A percentile compares a stretch with the other conserved stretches of the same genome.
Conservation (phyloP, 1,140 invertebrate genomes). For the Macrostomum lignano region DNA sequence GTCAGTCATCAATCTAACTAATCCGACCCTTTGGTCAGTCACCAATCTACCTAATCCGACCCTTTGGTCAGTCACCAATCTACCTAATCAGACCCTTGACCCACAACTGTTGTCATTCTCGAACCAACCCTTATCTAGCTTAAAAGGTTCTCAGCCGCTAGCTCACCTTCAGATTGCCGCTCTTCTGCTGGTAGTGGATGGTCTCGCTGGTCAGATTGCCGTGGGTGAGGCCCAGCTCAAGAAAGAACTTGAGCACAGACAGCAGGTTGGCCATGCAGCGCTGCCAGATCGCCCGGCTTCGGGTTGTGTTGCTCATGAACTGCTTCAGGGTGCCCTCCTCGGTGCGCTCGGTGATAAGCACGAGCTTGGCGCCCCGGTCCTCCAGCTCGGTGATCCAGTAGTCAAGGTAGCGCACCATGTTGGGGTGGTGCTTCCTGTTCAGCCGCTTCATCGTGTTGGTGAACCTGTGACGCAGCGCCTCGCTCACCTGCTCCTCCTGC, state of each 20-base stretch:
- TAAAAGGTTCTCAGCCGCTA: too few relatives aligned
- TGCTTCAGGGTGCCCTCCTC: constrained; percentile 1
- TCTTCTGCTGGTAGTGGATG: constrained; percentile 5
- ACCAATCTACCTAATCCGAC: too few relatives aligned
- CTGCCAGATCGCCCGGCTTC: constrained; percentile 2
- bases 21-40: too few relatives aligned
- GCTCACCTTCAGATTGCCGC: constrained; percentile 3
- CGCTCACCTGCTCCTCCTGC: too few relatives aligned
- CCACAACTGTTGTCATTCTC: too few relatives aligned
- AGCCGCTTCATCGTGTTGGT: constrained; percentile 3
- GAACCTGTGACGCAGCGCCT: too few relatives aligned
- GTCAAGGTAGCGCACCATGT: constrained; percentile 3
- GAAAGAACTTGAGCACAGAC: neutral
- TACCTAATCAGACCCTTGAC: too few relatives aligned
- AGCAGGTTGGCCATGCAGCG: neutral
- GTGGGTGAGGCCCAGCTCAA: constrained; percentile 2
- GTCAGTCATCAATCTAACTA: too few relatives aligned
- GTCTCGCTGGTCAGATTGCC: constrained; percentile 4
- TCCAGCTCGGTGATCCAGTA: neutral
- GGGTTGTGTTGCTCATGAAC: constrained; percentile 1
- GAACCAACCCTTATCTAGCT: too few relatives aligned
- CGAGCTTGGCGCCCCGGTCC: neutral
- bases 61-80: too few relatives aligned
- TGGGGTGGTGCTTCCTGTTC: constrained; percentile 2
- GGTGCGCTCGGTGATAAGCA: constrained; percentile 3